Evolutionary conservation across 2,797 vertebrate species (phyloP), one percentile per base, ranked within the genome.

Genomic region (Epinephelus malabaricus): DNA sequence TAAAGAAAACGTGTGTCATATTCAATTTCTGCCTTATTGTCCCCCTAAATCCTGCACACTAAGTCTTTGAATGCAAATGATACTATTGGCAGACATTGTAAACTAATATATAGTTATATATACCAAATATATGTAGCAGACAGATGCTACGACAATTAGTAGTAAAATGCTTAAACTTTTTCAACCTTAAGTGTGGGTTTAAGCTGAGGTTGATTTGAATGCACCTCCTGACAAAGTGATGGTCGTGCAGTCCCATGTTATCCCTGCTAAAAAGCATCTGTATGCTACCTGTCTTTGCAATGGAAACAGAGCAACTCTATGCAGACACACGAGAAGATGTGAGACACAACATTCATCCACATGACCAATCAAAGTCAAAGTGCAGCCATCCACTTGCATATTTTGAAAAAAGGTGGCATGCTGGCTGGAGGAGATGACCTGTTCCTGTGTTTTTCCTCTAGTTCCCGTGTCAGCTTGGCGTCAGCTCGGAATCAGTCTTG

Each of bases 401-500:
- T 60, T 72, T 62, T 51, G 14, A 15, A 56, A 69, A 34, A 3
- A 54, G 53, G 27, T 30, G 43, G 46, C 69, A 62, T n/a, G 40
- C 13, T 67, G 50, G 50, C 34, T 60, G 19, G 38, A 50, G 65
- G 23, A 50, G 65, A 53, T 55, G 71, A 86, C 55, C 47, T 18
- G 50, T 68, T 75, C 17, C 38, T 45, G 12, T 56, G 56, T 64
- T 72, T 47, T 50, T 73, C 76, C 50, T 69, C 43, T 45, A 25
- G 69, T 72, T 49, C 47, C 69, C n/a, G 56, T 79, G 56, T 82
- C 77, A 76, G 67, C 49, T 69, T 82, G 56, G 53, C 11, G 3
- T 82, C 77, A 76, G 67, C 49, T 69, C 81, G 49, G 53, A 67
- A 0, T 45, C 25, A 27, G 25, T 63, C 66, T 65, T 67, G 62